Evolutionary conservation across 2,888 invertebrate genomes (phyloP), one percentile per base, ranked within the genome.

Genomic region (Drosophila barbarae): DNA sequence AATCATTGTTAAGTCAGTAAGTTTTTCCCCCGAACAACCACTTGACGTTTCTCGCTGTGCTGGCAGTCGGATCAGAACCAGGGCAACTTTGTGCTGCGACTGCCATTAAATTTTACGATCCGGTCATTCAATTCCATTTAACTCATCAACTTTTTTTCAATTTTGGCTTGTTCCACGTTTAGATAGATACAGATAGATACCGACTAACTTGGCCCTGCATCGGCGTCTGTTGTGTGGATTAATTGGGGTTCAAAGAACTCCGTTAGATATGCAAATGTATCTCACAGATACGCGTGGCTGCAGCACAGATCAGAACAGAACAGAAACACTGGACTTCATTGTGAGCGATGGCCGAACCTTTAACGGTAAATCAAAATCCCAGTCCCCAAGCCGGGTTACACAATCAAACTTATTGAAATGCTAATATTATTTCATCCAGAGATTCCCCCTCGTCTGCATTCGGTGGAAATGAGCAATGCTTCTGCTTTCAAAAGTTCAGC

Each of bases 221-320:
- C 63, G 38, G 9, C 38, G 26, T 65, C 66, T 41, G 9, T 41
- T 36, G 32, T 32, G 18, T 21, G 23, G 41, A 64, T 65, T 50
- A 69, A 81, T 60, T 42, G 21, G 67, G 59, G 79, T 79, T 79
- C 79, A 84, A 79, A 61, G 85, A 79, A 84, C 79, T 79, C 57
- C 47, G 59, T 59, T 54, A 52, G 28, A 54, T 83, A 79, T 84
- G 85, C 69, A 77, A 84, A 79, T 84, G 72, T 77, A 84, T 80
- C 85, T 71, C 69, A 72, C 35, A 67, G 85, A 84, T 72, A 84
- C 85, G 79, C 83, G 81, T 68, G 53, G 77, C 74, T 79, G 74
- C 34, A 66, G 54, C 32, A 36, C 28, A 21, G 10, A 69, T 30
- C 46, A 47, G 46, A 47, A 69, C 63, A 66, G 68, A 73, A 55